These are phyloP conservation scores for Napeogenes sylphis DNA, from an alignment of 2,888 invertebrate species.

Conservation along the genomic window DNA sequence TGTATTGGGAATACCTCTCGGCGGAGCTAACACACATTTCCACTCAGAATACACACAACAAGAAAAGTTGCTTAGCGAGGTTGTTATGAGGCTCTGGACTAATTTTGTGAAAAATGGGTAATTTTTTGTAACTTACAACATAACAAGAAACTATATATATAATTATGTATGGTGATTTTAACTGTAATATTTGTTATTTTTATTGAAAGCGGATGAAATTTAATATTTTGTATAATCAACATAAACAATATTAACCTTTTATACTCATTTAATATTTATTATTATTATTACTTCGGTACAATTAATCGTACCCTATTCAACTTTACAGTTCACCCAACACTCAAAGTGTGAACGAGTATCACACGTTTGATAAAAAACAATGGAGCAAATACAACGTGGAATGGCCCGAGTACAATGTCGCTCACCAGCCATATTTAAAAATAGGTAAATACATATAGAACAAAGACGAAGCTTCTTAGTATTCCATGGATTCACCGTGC, in stretches of 20 bases:
- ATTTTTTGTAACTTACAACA: constrained; percentile 40
- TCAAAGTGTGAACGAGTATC: constrained; percentile 81
- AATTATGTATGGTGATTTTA: too few relatives aligned
- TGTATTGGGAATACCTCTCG: constrained; percentile 90
- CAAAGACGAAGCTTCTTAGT: neutral
- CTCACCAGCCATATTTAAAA: constrained; percentile 86
- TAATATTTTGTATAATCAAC: too few relatives aligned
- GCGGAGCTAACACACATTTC: constrained; percentile 82
- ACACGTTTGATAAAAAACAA: constrained; percentile 80
- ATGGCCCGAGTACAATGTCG: constrained; percentile 90
- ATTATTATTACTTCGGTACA: too few relatives aligned
- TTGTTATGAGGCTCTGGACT: constrained; percentile 92
- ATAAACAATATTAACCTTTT: too few relatives aligned
- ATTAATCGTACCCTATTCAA: too few relatives aligned
- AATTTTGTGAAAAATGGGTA: constrained; percentile 95
- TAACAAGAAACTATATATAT: neutral
- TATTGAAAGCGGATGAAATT: too few relatives aligned
- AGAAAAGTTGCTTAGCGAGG: constrained; percentile 89
- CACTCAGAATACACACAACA: constrained; percentile 84
- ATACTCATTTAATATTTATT: too few relatives aligned
- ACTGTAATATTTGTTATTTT: too few relatives aligned
- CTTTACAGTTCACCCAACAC: constrained; percentile 85
- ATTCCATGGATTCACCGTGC: too few relatives aligned
- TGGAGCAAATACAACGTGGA: constrained; percentile 84
- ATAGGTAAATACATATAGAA: constrained; percentile 78